Evolutionary conservation across 2,113 vertebrate species (phyloP).

Genomic region (Etia nguti): DNA sequence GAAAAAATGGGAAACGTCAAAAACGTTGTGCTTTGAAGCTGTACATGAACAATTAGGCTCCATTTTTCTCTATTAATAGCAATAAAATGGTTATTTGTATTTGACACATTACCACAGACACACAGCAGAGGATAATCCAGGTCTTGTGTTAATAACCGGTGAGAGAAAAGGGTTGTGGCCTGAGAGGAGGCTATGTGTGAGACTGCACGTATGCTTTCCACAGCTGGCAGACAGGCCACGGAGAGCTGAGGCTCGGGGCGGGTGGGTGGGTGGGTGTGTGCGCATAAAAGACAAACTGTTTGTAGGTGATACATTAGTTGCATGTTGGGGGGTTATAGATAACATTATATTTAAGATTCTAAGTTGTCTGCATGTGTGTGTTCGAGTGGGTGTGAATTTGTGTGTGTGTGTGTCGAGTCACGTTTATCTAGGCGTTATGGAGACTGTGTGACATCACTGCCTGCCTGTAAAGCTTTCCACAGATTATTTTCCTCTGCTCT

Average conservation of each 20-base stretch:
- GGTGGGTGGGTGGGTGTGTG: background rate
- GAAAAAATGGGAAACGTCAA: background rate
- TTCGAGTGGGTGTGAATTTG: background rate
- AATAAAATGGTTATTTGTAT: background rate
- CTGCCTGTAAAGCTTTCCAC: background rate
- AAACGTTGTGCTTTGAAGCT: background rate
- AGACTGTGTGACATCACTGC: constrained; percentile 4
- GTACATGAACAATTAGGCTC: background rate
- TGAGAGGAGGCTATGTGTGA: constrained; percentile 19
- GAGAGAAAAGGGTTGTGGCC: background rate
- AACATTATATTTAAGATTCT: background rate
- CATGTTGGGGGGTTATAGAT: background rate
- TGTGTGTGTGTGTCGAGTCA: background rate
- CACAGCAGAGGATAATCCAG: background rate
- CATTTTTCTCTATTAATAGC: background rate
- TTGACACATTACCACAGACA: background rate
- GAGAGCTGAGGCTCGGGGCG: background rate
- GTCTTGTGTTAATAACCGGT: background rate
- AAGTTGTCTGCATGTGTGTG: background rate
- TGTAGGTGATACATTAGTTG: background rate
- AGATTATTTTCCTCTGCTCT: background rate
- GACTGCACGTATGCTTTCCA: constrained; percentile 49
- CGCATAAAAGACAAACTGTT: background rate
- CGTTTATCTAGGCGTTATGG: background rate
- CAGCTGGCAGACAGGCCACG: background rate